Conservation (phyloP, 92 coral and sea anemone species). For the Isaurus tuberculatus region DNA sequence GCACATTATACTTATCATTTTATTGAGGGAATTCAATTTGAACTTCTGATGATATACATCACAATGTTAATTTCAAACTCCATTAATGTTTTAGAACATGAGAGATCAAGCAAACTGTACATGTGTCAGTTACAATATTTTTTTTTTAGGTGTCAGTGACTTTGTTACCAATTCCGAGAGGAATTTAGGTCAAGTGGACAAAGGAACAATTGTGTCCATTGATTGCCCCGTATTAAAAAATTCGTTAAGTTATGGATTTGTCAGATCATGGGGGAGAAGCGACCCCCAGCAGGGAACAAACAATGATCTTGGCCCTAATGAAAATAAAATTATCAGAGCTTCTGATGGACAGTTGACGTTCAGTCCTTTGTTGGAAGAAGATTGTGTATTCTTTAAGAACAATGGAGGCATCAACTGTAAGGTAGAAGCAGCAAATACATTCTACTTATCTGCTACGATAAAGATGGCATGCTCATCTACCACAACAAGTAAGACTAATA, state of each 20-base stretch:
- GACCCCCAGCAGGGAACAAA: neutral
- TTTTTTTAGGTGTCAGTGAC: neutral
- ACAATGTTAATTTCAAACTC: neutral
- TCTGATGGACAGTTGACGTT: slow-evolving; percentile 4
- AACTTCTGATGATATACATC: too few species aligned
- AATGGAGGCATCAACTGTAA: neutral
- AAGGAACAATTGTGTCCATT: neutral
- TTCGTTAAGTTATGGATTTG: neutral
- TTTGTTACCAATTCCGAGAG: neutral
- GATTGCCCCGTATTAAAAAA: neutral
- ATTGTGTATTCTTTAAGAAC: slow-evolving; percentile 9
- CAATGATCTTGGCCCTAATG: neutral
- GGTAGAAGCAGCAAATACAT: slow-evolving; percentile 25
- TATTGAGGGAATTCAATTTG: too few species aligned
- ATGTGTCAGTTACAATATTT: too few species aligned
- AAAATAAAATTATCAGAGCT: neutral
- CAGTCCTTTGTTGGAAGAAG: slow-evolving; percentile 4
- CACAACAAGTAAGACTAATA: neutral
- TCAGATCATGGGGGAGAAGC: slow-evolving; percentile 6
- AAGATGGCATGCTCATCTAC: neutral
- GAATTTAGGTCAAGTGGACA: neutral
- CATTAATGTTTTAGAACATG: too few species aligned
- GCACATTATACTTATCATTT: too few species aligned
- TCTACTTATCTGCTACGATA: neutral
- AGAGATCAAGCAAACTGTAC: too few species aligned